Evolutionary conservation across 2,797 vertebrate genomes (phyloP).

Genomic region (Eulemur mongoz): DNA sequence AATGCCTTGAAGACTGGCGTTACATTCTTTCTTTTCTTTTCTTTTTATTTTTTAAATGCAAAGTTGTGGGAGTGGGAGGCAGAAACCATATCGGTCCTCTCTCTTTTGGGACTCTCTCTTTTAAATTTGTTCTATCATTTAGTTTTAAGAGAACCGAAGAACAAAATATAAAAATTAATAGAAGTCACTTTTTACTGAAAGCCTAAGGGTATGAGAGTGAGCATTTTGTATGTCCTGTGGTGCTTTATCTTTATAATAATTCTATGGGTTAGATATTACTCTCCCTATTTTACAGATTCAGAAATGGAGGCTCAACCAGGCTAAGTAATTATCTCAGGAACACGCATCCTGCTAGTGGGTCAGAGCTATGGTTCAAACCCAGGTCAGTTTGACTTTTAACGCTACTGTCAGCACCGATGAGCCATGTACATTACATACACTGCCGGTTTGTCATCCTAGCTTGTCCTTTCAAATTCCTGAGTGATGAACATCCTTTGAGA

Average conservation of each 20-base stretch:
- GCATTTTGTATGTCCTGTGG: neutral
- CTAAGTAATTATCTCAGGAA: neutral
- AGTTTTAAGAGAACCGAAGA: neutral
- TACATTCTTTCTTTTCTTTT: neutral
- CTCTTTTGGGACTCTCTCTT: neutral
- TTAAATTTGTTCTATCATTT: neutral
- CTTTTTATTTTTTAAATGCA: neutral
- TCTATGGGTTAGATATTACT: neutral
- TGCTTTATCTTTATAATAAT: neutral
- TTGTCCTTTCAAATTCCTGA: neutral
- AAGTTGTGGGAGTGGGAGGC: neutral
- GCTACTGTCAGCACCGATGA: neutral
- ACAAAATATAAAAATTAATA: neutral
- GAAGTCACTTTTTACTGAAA: neutral
- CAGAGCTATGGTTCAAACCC: neutral
- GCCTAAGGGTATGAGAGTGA: neutral
- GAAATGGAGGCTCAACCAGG: neutral
- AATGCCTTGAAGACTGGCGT: neutral
- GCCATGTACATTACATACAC: fast-evolving
- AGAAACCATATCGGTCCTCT: neutral
- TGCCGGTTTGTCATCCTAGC: neutral
- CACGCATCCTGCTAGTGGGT: neutral
- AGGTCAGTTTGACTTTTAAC: neutral
- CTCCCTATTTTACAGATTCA: neutral
- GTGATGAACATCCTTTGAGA: neutral